phyloP scores from a whole-genome alignment of 2,113 vertebrate genomes.

The Semnornis frantzii region DNA sequence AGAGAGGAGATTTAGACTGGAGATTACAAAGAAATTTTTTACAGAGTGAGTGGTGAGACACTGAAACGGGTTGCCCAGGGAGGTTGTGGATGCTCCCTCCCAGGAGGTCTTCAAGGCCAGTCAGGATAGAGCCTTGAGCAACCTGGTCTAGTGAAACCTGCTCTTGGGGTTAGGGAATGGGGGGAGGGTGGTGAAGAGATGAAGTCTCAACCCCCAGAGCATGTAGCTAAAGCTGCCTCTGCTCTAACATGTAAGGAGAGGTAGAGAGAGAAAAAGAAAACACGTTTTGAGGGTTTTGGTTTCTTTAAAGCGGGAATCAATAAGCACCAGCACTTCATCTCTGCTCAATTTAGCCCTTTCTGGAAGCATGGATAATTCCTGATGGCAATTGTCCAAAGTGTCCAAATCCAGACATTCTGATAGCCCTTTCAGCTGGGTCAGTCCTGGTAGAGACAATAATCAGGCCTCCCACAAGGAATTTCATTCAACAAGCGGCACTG shows the following conservation, averaged over 20 bases:
- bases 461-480: conserved; percentile 48
- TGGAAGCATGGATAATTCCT: conserved; percentile 56
- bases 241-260: neutral
- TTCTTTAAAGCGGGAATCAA: conserved; percentile 10
- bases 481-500: conserved; percentile 34
- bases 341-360: conserved; percentile 61
- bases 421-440: conserved; percentile 60
- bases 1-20: too few relatives aligned
- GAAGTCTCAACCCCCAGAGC: neutral
- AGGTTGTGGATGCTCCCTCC: too few relatives aligned
- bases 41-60: too few relatives aligned
- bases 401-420: conserved; percentile 61
- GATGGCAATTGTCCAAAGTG: conserved; percentile 44
- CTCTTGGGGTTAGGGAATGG: too few relatives aligned
- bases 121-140: too few relatives aligned
- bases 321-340: conserved; percentile 57
- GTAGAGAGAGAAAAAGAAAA: neutral
- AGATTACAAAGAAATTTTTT: too few relatives aligned
- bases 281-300: too few relatives aligned
- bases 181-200: too few relatives aligned
- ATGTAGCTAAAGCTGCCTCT: neutral
- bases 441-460: conserved; percentile 46
- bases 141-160: too few relatives aligned
- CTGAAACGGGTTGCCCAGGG: too few relatives aligned
- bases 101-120: too few relatives aligned